phyloP scores from a whole-genome alignment of 92 coral and sea anemone species.

The Parazoanthus swiftii region DNA sequence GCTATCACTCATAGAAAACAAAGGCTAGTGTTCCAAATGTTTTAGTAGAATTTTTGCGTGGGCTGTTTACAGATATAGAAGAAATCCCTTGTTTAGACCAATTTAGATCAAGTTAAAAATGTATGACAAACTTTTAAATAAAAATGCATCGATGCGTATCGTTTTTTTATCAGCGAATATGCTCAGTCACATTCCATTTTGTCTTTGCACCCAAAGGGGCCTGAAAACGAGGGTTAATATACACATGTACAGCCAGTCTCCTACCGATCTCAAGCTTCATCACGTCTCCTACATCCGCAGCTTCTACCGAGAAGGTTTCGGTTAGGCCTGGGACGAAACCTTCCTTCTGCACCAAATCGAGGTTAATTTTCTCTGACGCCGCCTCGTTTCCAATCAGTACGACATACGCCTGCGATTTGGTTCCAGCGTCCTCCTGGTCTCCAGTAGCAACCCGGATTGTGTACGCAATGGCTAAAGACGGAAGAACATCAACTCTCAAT shows the following conservation, averaged over 20 bases:
- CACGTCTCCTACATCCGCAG: constrained; percentile 88
- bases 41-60: too few relatives aligned
- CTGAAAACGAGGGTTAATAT: neutral
- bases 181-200: neutral
- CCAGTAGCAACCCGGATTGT: constrained; percentile 95
- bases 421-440: constrained; percentile 89
- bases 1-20: too few relatives aligned
- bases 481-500: neutral
- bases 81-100: too few relatives aligned
- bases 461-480: constrained; percentile 74
- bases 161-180: too few relatives aligned
- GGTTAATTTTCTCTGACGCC: constrained; percentile 81
- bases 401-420: constrained; percentile 86
- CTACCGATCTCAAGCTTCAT: constrained; percentile 53
- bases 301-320: constrained; percentile 91
- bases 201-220: neutral
- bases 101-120: too few relatives aligned
- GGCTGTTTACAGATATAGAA: too few relatives aligned
- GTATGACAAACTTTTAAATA: too few relatives aligned
- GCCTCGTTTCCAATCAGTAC: constrained; percentile 89
- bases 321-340: constrained; percentile 87
- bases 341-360: constrained; percentile 74
- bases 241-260: neutral
- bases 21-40: too few relatives aligned
- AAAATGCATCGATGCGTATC: too few relatives aligned